phyloP scores from a whole-genome alignment of 2,888 invertebrate species.

The Drosophila ezoana region DNA sequence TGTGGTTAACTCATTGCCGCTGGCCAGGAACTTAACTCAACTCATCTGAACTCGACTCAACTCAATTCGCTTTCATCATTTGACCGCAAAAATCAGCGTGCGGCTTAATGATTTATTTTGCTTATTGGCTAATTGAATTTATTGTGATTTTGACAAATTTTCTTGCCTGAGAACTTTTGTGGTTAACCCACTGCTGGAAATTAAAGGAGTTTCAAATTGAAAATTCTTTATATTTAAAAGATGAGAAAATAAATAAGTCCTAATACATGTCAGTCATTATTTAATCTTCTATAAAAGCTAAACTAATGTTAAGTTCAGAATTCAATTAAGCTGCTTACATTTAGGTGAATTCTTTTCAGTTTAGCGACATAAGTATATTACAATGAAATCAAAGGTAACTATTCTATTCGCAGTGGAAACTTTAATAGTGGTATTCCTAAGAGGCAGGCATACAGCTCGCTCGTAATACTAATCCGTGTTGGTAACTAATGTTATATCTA shows the following conservation, averaged over 20 bases:
- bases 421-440: background rate
- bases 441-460: conserved; percentile 12
- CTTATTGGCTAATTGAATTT: conserved; percentile 50
- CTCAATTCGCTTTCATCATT: conserved; percentile 39
- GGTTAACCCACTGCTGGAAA: conserved; percentile 3
- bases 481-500: conserved; percentile 60
- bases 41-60: conserved; percentile 5
- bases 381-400: too few species aligned
- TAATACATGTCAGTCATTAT: background rate
- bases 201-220: background rate
- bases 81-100: conserved; percentile 38
- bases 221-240: background rate
- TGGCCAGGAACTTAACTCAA: conserved; percentile 38
- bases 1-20: conserved; percentile 58
- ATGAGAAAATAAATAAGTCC: background rate
- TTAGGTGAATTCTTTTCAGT: too few species aligned
- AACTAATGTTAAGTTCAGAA: too few species aligned
- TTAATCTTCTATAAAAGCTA: background rate
- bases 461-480: conserved; percentile 61
- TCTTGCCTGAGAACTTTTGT: conserved; percentile 4
- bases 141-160: conserved; percentile 26
- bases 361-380: too few species aligned
- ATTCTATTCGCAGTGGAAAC: background rate
- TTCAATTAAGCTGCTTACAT: too few species aligned
- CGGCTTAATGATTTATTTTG: conserved; percentile 50